A percentile compares a stretch with the other conserved stretches of the same genome.
These are phyloP conservation scores for Cercopithecus mitis DNA, from an alignment of 2,797 vertebrate genomes.

Conservation along the genomic window DNA sequence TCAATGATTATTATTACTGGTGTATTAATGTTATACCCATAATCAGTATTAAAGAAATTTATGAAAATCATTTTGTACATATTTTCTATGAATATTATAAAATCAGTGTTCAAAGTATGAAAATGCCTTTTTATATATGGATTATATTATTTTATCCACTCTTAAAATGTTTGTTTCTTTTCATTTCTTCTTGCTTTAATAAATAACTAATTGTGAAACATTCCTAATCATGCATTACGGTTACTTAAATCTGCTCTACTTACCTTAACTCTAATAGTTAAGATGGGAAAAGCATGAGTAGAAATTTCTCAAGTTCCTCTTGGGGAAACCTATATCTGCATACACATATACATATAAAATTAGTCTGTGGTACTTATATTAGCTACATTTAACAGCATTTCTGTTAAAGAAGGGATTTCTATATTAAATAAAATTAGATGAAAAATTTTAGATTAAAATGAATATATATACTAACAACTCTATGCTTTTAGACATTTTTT, in stretches of 20 bases:
- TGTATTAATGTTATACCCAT: background rate
- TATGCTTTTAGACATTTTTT: background rate
- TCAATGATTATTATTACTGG: background rate
- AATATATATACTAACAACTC: background rate
- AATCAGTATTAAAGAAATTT: background rate
- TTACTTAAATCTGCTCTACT: background rate
- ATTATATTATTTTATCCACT: background rate
- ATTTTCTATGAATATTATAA: background rate
- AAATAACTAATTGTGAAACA: background rate
- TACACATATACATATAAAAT: background rate
- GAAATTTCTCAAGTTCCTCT: background rate
- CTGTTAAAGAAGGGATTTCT: background rate
- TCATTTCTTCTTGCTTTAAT: background rate
- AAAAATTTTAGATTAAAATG: background rate
- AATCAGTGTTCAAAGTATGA: background rate
- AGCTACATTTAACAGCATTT: background rate
- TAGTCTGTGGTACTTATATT: background rate
- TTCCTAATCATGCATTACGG: background rate
- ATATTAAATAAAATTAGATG: background rate
- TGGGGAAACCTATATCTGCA: background rate
- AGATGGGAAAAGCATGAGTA: background rate
- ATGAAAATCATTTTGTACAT: background rate
- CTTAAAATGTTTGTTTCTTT: background rate
- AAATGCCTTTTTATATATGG: background rate
- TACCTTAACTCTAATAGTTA: background rate